Evolutionary conservation across 2,888 invertebrate species (phyloP).

Genomic region (Caenorhabditis sulstoni): DNA sequence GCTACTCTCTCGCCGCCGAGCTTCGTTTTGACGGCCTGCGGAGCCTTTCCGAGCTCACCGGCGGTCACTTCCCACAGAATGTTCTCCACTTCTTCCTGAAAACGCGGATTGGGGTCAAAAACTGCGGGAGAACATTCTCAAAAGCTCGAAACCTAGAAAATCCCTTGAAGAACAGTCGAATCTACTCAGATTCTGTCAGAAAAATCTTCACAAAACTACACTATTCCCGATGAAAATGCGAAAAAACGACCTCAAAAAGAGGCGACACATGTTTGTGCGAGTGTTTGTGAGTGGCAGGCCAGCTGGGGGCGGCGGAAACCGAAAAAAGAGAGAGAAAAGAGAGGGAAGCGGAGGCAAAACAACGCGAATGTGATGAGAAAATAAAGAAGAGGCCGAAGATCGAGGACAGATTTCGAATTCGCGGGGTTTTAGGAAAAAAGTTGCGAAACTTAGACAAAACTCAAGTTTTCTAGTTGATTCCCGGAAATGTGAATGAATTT

Average conservation of each 20-base stretch:
- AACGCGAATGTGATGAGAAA: background rate
- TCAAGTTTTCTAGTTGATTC: no score
- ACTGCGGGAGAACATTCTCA: background rate
- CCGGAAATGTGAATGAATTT: background rate
- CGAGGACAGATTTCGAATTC: background rate
- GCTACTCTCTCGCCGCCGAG: slow-evolving; percentile 50
- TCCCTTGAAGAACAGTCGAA: no score
- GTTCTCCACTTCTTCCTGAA: slow-evolving; percentile 77
- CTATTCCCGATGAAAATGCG: background rate
- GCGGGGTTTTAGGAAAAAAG: background rate
- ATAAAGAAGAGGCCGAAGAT: no score
- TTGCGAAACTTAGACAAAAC: slow-evolving; percentile 4
- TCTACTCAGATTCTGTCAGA: background rate
- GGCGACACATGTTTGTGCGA: background rate
- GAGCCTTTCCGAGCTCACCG: slow-evolving; percentile 78
- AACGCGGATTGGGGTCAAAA: background rate
- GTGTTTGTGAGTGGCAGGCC: background rate
- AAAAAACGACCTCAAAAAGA: background rate
- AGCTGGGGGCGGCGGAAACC: no score
- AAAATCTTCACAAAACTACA: background rate
- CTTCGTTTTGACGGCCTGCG: slow-evolving; percentile 69
- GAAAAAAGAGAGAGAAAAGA: background rate
- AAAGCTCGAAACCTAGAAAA: no score
- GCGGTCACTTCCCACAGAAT: slow-evolving; percentile 79
- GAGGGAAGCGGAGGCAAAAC: background rate